A percentile compares a stretch with the other conserved stretches of the same genome.
Evolutionary conservation across 2,888 invertebrate genomes (phyloP).

Genomic region (Mesoligia furuncula): DNA sequence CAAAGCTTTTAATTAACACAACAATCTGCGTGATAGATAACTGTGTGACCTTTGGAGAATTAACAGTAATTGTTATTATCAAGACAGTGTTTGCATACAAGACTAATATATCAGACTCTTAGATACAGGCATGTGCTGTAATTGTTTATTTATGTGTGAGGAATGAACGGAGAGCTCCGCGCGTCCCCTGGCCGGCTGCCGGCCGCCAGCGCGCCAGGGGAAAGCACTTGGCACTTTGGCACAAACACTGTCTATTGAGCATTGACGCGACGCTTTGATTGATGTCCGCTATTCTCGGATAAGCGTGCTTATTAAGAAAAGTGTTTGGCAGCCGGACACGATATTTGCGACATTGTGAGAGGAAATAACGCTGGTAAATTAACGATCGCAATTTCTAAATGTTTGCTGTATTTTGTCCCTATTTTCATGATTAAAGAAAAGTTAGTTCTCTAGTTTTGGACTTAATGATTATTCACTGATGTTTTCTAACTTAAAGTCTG

Average conservation of each 20-base stretch:
- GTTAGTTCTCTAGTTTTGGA: not conserved
- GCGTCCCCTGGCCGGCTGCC: constrained; percentile 30
- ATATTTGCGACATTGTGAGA: constrained; percentile 44
- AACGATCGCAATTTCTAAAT: constrained; percentile 8
- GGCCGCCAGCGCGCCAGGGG: constrained; percentile 73
- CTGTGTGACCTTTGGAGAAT: constrained; percentile 60
- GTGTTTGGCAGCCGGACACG: constrained; percentile 69
- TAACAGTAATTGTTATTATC: constrained; percentile 60
- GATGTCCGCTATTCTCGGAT: constrained; percentile 76
- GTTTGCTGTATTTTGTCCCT: not conserved
- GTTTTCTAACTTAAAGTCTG: not conserved
- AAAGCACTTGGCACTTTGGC: constrained; percentile 78
- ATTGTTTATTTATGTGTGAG: constrained; percentile 38
- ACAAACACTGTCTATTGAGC: constrained; percentile 69
- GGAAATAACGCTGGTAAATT: constrained; percentile 23
- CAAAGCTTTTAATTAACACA: constrained; percentile 55
- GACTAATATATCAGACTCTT: constrained; percentile 28
- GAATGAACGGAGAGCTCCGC: constrained; percentile 36
- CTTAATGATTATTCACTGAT: not conserved
- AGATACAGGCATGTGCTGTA: constrained; percentile 15
- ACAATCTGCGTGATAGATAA: constrained; percentile 51
- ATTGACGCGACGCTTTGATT: constrained; percentile 79
- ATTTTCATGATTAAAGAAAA: constrained; percentile 4
- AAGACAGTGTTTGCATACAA: constrained; percentile 51
- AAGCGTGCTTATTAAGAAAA: constrained; percentile 65